Evolutionary conservation across 2,797 vertebrate species (phyloP).

Genomic region (Anableps anableps): DNA sequence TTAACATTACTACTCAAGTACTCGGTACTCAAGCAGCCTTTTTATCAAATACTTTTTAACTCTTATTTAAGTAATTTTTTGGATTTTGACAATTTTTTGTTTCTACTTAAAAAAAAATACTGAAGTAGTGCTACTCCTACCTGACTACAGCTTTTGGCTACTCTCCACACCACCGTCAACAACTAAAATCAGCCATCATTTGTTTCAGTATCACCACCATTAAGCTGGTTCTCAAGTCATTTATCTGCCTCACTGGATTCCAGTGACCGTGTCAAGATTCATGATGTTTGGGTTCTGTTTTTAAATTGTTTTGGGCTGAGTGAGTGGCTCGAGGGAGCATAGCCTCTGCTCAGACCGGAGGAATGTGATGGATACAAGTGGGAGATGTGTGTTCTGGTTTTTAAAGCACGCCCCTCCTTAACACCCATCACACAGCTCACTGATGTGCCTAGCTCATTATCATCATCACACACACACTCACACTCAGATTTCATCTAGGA

Average conservation of each 20-base stretch:
- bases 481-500: slow-evolving; percentile 79
- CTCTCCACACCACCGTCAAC: background rate
- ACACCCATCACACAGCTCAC: slow-evolving; percentile 89
- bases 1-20: too few relatives aligned
- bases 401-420: slow-evolving; percentile 58
- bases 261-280: slow-evolving; percentile 23
- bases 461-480: slow-evolving; percentile 82
- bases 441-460: slow-evolving; percentile 93
- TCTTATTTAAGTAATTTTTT: too few relatives aligned
- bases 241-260: slow-evolving; percentile 11
- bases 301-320: slow-evolving; percentile 40
- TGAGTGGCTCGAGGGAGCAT: slow-evolving; percentile 10
- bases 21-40: too few relatives aligned
- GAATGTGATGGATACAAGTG: slow-evolving; percentile 65
- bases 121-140: background rate
- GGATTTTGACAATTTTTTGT: too few relatives aligned
- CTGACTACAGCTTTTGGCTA: background rate
- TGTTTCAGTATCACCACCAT: background rate
- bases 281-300: slow-evolving; percentile 29
- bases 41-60: too few relatives aligned
- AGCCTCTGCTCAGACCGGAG: slow-evolving; percentile 49
- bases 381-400: slow-evolving; percentile 46
- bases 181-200: background rate
- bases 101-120: background rate
- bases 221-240: background rate